Percentiles rank a stretch among this genome's conserved stretches.
These are phyloP conservation scores for Gastrophysa polygoni DNA, from an alignment of 2,888 invertebrate genomes.

Conservation along the genomic window DNA sequence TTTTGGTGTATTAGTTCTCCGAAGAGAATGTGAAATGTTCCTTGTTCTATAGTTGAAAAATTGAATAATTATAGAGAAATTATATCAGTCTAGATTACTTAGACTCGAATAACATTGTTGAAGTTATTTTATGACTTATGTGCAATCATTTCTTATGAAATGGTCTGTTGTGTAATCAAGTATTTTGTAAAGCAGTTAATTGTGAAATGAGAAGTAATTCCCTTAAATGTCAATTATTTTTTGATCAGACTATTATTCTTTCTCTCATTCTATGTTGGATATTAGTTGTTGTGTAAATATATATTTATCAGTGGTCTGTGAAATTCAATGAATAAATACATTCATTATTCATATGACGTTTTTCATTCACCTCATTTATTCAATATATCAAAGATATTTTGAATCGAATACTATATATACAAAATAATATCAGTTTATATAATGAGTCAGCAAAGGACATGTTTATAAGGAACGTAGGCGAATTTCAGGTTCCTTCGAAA, in stretches of 20 bases:
- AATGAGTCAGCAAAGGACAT: too few species aligned
- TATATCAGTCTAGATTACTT: conserved; percentile 14
- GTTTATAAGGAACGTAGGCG: too few species aligned
- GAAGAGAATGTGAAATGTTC: conserved; percentile 39
- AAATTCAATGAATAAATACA: conserved; percentile 43
- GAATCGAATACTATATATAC: not conserved
- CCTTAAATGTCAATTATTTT: conserved; percentile 28
- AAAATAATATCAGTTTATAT: too few species aligned
- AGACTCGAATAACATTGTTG: not conserved
- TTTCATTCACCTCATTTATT: conserved; percentile 6
- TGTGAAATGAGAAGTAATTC: conserved; percentile 21
- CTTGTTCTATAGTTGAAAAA: conserved; percentile 32
- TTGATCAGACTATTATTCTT: conserved; percentile 18
- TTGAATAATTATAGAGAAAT: conserved; percentile 20
- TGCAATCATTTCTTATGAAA: not conserved
- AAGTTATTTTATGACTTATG: not conserved
- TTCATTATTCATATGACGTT: conserved; percentile 35
- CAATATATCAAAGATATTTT: not conserved
- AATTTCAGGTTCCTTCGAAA: too few species aligned
- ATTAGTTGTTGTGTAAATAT: conserved; percentile 58
- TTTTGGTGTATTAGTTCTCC: conserved; percentile 35
- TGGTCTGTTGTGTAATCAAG: not conserved
- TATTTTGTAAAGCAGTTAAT: conserved; percentile 18
- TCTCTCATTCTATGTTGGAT: conserved; percentile 38
- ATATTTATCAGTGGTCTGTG: conserved; percentile 55